Conservation (phyloP, 2,797 vertebrate genomes). For the Gila robusta region DNA sequence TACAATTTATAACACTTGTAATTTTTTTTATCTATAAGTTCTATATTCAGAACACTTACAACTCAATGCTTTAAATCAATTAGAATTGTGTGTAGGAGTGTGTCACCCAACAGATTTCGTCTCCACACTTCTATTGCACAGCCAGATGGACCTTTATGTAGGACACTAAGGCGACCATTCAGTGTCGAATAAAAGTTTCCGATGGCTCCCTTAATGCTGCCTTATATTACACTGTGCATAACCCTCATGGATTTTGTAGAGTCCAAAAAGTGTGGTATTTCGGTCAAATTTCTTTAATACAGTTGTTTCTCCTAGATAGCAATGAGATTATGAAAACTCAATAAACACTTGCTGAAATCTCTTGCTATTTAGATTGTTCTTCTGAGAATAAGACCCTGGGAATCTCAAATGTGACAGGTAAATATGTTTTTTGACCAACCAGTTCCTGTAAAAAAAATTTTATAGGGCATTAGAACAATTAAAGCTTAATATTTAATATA, state of each 20-base stretch:
- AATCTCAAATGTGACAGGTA: not conserved
- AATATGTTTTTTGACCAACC: not conserved
- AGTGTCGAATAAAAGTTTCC: slow-evolving; percentile 37
- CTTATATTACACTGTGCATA: slow-evolving; percentile 23
- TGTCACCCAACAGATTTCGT: slow-evolving; percentile 1
- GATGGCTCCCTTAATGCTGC: slow-evolving; percentile 18
- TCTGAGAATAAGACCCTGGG: not conserved
- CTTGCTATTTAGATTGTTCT: not conserved
- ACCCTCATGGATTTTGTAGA: not conserved
- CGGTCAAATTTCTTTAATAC: not conserved
- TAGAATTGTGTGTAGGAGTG: not conserved
- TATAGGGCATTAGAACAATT: not conserved
- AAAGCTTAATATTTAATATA: not conserved
- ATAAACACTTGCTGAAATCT: not conserved
- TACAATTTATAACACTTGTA: not conserved
- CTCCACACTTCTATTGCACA: slow-evolving; percentile 18
- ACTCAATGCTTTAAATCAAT: not conserved
- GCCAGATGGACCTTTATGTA: slow-evolving; percentile 39
- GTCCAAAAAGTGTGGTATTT: not conserved
- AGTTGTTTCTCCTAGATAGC: not conserved
- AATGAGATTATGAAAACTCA: not conserved
- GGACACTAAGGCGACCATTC: slow-evolving; percentile 25
- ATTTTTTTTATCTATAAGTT: not conserved
- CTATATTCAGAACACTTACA: not conserved
- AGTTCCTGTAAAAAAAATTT: not conserved